These are phyloP conservation scores for Cladopsammia gracilis DNA, from an alignment of 64 coral and sea anemone genomes.

Conservation along the genomic window DNA sequence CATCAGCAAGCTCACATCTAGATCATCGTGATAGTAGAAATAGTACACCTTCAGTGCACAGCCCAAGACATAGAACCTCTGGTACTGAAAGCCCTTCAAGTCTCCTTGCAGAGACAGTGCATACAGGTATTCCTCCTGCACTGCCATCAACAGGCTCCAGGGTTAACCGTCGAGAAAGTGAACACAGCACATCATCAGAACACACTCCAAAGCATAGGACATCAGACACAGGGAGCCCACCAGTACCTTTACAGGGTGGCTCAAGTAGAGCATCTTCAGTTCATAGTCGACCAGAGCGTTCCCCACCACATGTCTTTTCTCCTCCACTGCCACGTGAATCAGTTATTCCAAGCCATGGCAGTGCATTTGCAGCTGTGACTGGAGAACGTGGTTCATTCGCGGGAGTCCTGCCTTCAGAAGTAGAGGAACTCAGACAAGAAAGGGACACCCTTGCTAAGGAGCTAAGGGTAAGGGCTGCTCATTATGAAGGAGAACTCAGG, in stretches of 20 bases:
- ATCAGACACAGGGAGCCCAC: neutral
- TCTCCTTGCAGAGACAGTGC: neutral
- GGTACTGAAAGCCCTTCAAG: neutral
- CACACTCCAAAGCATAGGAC: neutral
- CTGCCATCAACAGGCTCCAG: neutral
- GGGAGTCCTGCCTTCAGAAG: conserved; percentile 15
- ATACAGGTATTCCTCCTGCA: neutral
- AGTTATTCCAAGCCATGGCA: conserved; percentile 36
- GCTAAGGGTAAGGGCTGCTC: conserved; percentile 1
- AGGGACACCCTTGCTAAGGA: conserved; percentile 14
- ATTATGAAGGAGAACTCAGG: conserved; percentile 51
- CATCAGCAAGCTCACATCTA: neutral
- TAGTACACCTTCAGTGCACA: neutral
- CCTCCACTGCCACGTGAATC: neutral
- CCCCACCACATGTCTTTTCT: neutral
- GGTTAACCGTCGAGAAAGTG: neutral
- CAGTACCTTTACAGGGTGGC: neutral
- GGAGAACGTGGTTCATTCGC: neutral
- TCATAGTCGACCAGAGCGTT: neutral
- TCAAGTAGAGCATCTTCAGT: conserved; percentile 4
- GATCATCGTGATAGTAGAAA: neutral
- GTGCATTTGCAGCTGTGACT: conserved; percentile 38
- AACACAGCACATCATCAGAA: neutral
- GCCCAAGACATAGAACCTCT: neutral
- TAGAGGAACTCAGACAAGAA: conserved; percentile 31